Evolutionary conservation across 2,797 vertebrate genomes (phyloP).

Genomic region (Epinephelus coioides): DNA sequence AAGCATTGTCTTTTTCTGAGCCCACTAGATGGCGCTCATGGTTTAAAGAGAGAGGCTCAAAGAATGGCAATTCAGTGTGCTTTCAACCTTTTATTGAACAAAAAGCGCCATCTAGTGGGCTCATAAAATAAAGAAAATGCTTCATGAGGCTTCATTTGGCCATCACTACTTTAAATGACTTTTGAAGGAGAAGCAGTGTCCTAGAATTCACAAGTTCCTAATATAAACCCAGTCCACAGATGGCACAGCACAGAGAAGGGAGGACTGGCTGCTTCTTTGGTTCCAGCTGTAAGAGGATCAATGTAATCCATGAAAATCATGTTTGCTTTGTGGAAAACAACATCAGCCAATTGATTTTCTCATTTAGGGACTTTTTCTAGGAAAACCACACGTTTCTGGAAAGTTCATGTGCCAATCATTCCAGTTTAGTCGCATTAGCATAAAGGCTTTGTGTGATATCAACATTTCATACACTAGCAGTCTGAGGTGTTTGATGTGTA

Average conservation of each 20-base stretch:
- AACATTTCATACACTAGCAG: background rate
- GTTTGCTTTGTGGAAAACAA: slow-evolving; percentile 43
- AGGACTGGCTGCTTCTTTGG: background rate
- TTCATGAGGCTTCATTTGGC: no score
- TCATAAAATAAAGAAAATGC: no score
- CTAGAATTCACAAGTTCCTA: background rate
- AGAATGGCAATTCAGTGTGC: no score
- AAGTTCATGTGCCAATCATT: background rate
- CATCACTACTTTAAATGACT: no score
- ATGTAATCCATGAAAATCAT: slow-evolving; percentile 51
- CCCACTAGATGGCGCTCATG: no score
- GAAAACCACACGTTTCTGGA: slow-evolving; percentile 25
- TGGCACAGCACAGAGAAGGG: background rate
- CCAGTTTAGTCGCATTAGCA: background rate
- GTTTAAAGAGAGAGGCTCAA: no score
- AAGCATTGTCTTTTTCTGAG: no score
- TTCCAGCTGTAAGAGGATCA: slow-evolving; percentile 38
- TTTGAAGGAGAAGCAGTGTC: background rate
- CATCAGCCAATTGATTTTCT: slow-evolving; percentile 56
- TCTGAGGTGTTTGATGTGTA: background rate
- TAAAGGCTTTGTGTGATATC: background rate
- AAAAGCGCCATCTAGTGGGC: no score
- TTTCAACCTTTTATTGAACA: no score
- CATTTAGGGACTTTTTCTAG: slow-evolving; percentile 36
- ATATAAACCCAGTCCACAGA: background rate